Evolutionary conservation across 2,113 vertebrate species (phyloP), one percentile per base, ranked within the genome.

Genomic region (Lepisosteus oculatus): DNA sequence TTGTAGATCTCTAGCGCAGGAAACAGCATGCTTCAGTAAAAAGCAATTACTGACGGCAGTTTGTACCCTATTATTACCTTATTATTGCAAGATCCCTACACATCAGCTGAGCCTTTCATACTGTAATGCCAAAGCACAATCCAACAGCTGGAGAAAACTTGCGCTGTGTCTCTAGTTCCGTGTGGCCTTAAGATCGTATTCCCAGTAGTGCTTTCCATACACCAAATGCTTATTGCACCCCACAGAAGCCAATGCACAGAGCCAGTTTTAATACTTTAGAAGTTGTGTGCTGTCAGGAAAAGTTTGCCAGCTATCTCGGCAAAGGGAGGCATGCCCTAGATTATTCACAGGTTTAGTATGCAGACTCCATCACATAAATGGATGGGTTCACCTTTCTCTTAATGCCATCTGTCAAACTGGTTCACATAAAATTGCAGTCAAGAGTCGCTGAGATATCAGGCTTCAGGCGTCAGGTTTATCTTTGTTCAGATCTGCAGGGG

Each of bases 91-190:
- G 76, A 83, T 81, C 77, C 72, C 79, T 75, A 65, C 1, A 76
- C 75, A 74, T 51, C 47, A 51, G 9, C 47, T 51, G 59, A 71
- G 74, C 78, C 79, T 77, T 80, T 67, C 77, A 71, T 79, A 81
- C 29, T 2, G 29, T 17, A 89, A 86, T 83, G 85, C 9, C 82
- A 83, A 73, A 72, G 76, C 82, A 83, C 83, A 77, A 80, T 72
- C 81, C 86, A 80, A 43, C 54, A 81, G 79, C 79, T 83, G 70
- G 76, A 83, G 82, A 85, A 85, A 86, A 85, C 71, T 66, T 41
- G 43, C 29, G 43, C 57, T 54, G 56, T 6, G 51, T 8, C 14
- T 81, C 72, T 81, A 81, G 75, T 84, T 86, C 87, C 85, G 80
- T 79, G 77, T 78, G 75, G 80, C 80, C 71, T 81, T 72, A 77